Percentiles rank a stretch among this genome's conserved stretches.
These are phyloP conservation scores for Hydrochoerus hydrochaeris DNA, from an alignment of 2,113 vertebrate species.

Conservation along the genomic window DNA sequence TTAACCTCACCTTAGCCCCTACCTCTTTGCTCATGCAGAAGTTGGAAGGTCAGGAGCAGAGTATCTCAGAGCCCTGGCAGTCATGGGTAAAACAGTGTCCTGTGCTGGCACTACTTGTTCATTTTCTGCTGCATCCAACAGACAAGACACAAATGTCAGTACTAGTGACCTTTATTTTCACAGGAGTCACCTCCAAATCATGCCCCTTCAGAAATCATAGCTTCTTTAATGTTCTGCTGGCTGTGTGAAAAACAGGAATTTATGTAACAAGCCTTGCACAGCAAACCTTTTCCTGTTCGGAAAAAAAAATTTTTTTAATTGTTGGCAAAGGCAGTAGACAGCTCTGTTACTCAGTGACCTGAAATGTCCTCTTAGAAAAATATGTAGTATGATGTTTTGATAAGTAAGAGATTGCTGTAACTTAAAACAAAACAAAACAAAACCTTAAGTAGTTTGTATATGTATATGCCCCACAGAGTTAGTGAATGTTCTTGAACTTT, in stretches of 20 bases:
- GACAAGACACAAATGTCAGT: constrained; percentile 80
- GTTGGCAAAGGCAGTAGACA: constrained; percentile 87
- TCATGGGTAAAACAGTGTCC: constrained; percentile 32
- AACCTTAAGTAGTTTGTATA: neutral
- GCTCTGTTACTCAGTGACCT: constrained; percentile 87
- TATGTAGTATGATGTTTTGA: constrained; percentile 85
- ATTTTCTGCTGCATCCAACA: constrained; percentile 74
- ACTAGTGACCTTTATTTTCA: constrained; percentile 80
- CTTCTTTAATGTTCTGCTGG: constrained; percentile 86
- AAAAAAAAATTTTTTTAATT: constrained; percentile 83
- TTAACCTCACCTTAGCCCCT: neutral
- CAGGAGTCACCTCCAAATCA: constrained; percentile 82
- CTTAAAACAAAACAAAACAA: neutral
- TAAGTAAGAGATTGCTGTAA: constrained; percentile 83
- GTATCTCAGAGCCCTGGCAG: neutral
- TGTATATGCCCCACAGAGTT: constrained; percentile 51
- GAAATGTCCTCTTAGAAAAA: constrained; percentile 88
- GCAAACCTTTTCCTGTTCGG: constrained; percentile 90
- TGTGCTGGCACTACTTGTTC: constrained; percentile 65
- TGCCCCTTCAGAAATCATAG: constrained; percentile 83
- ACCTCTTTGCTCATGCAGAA: neutral
- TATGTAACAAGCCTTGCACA: constrained; percentile 87
- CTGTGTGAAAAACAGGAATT: constrained; percentile 91
- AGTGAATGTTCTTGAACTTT: constrained; percentile 60
- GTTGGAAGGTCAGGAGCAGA: neutral